Percentiles rank a stretch among this genome's conserved stretches.
Conservation (phyloP, 2,797 vertebrate species). For the Brachyalestes nurse region DNA sequence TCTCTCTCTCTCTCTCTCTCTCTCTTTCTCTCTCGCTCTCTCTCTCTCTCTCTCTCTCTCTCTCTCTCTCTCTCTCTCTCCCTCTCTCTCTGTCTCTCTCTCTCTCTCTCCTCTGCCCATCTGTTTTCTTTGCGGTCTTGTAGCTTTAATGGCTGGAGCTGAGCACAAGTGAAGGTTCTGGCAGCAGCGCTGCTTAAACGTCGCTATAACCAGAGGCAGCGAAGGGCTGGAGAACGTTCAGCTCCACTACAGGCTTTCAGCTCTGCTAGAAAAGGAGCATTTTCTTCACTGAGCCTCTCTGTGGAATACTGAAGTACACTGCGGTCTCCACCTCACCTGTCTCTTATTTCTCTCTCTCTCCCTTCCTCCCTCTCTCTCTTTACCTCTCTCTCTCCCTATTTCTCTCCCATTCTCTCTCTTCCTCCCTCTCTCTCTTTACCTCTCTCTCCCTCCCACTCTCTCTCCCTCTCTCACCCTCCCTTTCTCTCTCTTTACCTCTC, state of each 20-base stretch:
- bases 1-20: too few relatives aligned
- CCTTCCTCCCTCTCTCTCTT: neutral
- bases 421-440: too few relatives aligned
- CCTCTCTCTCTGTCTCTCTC: neutral
- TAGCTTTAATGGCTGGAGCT: constrained; percentile 19
- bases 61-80: neutral
- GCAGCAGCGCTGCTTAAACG: constrained; percentile 14
- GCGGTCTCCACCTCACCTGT: constrained; percentile 20
- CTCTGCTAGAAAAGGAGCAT: constrained; percentile 10
- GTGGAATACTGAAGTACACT: neutral
- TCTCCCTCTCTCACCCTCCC: too few relatives aligned
- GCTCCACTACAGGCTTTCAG: neutral
- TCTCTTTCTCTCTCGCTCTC: neutral
- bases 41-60: constrained; percentile 12
- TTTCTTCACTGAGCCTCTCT: neutral
- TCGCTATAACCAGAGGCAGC: neutral
- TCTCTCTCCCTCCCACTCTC: too few relatives aligned
- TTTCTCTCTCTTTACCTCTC: too few relatives aligned
- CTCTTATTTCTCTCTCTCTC: constrained; percentile 21
- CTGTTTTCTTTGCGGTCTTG: constrained; percentile 14
- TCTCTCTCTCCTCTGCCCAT: constrained; percentile 8
- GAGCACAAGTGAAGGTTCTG: constrained; percentile 12
- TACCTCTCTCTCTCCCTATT: too few relatives aligned
- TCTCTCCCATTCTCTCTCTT: too few relatives aligned
- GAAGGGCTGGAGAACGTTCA: constrained; percentile 23